phyloP scores from a whole-genome alignment of 1,140 invertebrate genomes.

The Portunus trituberculatus region DNA sequence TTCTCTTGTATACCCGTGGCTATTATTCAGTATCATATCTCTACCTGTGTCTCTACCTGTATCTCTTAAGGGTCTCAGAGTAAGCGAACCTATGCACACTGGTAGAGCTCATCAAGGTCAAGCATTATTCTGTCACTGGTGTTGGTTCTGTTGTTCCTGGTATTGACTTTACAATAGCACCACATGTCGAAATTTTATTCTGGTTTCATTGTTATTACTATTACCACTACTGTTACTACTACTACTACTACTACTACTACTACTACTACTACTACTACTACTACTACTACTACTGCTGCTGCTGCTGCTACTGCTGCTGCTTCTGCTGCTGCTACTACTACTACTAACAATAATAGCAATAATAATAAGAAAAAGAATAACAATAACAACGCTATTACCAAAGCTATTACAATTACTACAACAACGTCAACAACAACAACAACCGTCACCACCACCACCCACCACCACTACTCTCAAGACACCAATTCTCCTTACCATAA shows the following conservation, averaged over 20 bases:
- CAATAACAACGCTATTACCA: not conserved
- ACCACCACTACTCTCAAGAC: too few species aligned
- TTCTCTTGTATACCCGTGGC: too few species aligned
- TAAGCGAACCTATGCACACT: too few species aligned
- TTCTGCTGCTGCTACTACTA: too few species aligned
- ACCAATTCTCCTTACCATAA: too few species aligned
- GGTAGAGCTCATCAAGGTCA: too few species aligned
- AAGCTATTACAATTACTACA: not conserved
- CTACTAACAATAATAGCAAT: too few species aligned
- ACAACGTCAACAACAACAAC: not conserved
- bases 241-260: conserved; percentile 26
- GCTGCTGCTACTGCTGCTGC: not conserved
- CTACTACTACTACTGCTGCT: not conserved
- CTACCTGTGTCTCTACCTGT: too few species aligned
- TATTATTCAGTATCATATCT: too few species aligned
- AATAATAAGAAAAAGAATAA: too few species aligned
- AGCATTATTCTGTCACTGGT: not conserved
- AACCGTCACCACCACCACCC: not conserved
- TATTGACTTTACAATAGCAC: not conserved
- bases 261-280: conserved; percentile 29
- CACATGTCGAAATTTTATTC: not conserved
- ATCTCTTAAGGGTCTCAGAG: too few species aligned
- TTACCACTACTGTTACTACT: conserved; percentile 4
- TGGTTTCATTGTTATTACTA: not conserved
- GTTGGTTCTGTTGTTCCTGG: not conserved